Conservation (phyloP, 2,797 vertebrate genomes). For the Acomys russatus region DNA sequence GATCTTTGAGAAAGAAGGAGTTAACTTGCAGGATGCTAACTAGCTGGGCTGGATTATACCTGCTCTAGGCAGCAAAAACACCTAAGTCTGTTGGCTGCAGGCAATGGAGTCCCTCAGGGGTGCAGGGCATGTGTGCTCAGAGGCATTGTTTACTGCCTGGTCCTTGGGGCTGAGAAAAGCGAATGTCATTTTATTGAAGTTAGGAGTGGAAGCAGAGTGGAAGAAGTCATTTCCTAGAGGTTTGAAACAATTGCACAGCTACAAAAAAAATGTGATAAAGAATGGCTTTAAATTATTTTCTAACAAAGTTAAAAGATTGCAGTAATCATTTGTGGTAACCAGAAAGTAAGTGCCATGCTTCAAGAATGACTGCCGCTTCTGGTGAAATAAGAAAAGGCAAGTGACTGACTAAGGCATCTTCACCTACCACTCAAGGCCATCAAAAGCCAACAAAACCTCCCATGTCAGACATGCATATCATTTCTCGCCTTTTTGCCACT, state of each 20-base stretch:
- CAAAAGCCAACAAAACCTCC: background rate
- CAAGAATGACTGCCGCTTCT: background rate
- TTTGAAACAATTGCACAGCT: constrained; percentile 48
- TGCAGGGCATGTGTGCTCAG: constrained; percentile 36
- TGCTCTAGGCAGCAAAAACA: constrained; percentile 79
- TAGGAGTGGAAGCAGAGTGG: constrained; percentile 2
- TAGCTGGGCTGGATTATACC: constrained; percentile 70
- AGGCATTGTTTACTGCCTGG: constrained; percentile 68
- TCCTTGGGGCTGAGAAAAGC: constrained; percentile 55
- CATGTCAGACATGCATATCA: background rate
- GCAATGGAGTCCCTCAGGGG: constrained; percentile 75
- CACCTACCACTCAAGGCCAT: background rate
- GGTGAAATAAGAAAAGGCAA: constrained; percentile 1
- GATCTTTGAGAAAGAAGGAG: constrained; percentile 56
- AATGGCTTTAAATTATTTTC: background rate
- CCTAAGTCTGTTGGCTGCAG: constrained; percentile 76
- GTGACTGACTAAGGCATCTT: background rate
- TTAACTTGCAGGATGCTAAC: constrained; percentile 76
- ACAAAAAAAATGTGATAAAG: background rate
- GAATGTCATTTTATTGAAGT: constrained; percentile 78
- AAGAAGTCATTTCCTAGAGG: constrained; percentile 62
- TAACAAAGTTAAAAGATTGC: constrained; percentile 24
- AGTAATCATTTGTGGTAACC: background rate
- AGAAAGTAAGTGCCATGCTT: background rate
- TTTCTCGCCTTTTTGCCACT: background rate